phyloP scores from a whole-genome alignment of 2,797 vertebrate species.

The Protonibea diacanthus region DNA sequence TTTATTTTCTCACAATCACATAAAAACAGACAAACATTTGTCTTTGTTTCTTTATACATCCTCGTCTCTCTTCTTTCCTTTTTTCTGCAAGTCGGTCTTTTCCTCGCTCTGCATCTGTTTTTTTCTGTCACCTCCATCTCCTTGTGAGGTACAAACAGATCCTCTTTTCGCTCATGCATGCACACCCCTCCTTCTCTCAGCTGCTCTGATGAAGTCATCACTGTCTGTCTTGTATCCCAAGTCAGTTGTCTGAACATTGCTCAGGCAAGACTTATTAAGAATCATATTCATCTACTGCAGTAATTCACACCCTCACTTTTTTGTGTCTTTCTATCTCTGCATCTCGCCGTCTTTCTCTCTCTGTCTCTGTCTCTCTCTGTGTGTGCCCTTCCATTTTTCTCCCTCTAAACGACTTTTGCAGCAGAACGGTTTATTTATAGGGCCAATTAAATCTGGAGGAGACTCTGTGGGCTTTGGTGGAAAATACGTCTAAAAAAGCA shows the following conservation, averaged over 20 bases:
- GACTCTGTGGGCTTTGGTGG: conserved; percentile 68
- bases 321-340: conserved; percentile 39
- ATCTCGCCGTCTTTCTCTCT: conserved; percentile 50
- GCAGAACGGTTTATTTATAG: conserved; percentile 79
- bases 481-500: conserved; percentile 67
- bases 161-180: conserved; percentile 26
- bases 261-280: conserved; percentile 63
- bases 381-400: conserved; percentile 56
- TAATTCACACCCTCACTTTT: conserved; percentile 66
- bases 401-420: conserved; percentile 67
- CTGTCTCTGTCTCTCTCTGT: conserved; percentile 21
- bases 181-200: conserved; percentile 33
- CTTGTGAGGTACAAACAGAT: conserved; percentile 35
- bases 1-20: conserved; percentile 17
- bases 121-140: conserved; percentile 52
- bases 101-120: conserved; percentile 58
- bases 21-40: conserved; percentile 15
- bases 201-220: conserved; percentile 68
- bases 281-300: conserved; percentile 70
- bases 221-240: conserved; percentile 60
- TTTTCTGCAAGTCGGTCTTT: conserved; percentile 48
- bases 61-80: conserved; percentile 9
- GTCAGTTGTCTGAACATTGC: conserved; percentile 58
- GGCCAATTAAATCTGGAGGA: conserved; percentile 80
- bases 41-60: conserved; percentile 11